phyloP scores from a whole-genome alignment of 1,140 invertebrate genomes.

The Leptinotarsa lineolata region DNA sequence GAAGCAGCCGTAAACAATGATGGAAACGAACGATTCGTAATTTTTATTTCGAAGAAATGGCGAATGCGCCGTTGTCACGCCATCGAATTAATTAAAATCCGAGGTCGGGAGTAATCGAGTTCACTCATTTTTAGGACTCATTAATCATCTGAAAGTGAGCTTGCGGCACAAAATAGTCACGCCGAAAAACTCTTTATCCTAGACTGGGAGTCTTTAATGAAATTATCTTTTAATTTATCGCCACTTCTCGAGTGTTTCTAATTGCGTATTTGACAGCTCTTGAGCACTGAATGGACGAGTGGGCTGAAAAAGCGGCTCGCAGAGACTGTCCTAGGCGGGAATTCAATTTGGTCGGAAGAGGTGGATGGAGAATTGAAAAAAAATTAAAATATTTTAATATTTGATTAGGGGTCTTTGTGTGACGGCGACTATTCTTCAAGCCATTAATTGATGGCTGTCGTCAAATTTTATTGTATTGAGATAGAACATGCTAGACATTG shows the following conservation, averaged over 20 bases:
- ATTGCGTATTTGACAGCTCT: constrained; percentile 6
- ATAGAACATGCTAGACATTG: no score
- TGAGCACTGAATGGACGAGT: constrained; percentile 4
- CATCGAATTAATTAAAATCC: no score
- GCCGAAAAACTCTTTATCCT: constrained; percentile 10
- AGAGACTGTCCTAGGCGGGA: background rate
- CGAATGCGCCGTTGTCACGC: no score
- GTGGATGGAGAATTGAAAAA: background rate
- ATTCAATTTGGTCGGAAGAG: background rate
- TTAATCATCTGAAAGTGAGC: constrained; percentile 16
- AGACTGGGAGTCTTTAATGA: background rate
- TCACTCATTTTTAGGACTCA: constrained; percentile 12
- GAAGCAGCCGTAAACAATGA: no score
- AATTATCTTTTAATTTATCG: constrained; percentile 22
- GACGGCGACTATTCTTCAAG: no score
- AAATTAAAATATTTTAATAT: background rate
- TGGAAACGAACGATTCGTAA: no score
- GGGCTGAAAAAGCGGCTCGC: background rate
- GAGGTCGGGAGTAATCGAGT: background rate
- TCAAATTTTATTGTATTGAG: no score
- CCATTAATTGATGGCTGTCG: no score
- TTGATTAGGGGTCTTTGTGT: background rate
- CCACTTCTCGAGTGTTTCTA: constrained; percentile 9
- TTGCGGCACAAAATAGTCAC: background rate
- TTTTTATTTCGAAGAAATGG: no score